Evolutionary conservation across 2,888 invertebrate genomes (phyloP).

Genomic region (Agapetus fuscipes): DNA sequence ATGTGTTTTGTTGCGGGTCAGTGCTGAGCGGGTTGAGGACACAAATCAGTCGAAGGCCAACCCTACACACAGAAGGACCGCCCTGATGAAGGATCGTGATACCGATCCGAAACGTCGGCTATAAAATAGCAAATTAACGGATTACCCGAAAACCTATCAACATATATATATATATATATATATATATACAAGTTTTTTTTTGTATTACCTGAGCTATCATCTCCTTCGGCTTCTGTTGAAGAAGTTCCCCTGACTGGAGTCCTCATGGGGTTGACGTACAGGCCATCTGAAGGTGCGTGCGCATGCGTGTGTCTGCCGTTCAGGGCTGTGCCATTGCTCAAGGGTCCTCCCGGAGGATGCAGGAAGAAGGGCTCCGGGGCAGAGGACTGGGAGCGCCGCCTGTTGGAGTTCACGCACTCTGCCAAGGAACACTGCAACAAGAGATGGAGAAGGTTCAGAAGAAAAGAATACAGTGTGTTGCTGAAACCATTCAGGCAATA

Average conservation of each 20-base stretch:
- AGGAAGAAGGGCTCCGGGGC: slow-evolving; percentile 59
- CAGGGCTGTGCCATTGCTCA: slow-evolving; percentile 27
- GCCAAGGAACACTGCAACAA: slow-evolving; percentile 44
- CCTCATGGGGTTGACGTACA: slow-evolving; percentile 77
- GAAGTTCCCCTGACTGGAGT: slow-evolving; percentile 18
- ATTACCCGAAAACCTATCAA: too few species aligned
- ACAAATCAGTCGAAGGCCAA: too few species aligned
- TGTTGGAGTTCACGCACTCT: slow-evolving; percentile 42
- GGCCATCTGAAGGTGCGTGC: slow-evolving; percentile 61
- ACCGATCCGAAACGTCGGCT: too few species aligned
- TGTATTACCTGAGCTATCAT: slow-evolving; percentile 38
- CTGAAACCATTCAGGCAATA: too few species aligned
- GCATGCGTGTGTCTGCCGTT: slow-evolving; percentile 30
- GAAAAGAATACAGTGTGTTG: too few species aligned
- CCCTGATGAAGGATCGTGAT: too few species aligned
- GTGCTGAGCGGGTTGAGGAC: too few species aligned
- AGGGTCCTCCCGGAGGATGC: slow-evolving; percentile 56
- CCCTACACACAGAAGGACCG: too few species aligned
- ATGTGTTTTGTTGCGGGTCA: too few species aligned
- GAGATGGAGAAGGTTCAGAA: too few species aligned
- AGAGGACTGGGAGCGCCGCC: slow-evolving; percentile 30
- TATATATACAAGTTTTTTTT: not conserved
- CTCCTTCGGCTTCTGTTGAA: slow-evolving; percentile 35
- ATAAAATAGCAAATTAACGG: too few species aligned
- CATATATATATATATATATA: not conserved